phyloP scores from a whole-genome alignment of 1,140 invertebrate species.

The Penaeus japonicus region DNA sequence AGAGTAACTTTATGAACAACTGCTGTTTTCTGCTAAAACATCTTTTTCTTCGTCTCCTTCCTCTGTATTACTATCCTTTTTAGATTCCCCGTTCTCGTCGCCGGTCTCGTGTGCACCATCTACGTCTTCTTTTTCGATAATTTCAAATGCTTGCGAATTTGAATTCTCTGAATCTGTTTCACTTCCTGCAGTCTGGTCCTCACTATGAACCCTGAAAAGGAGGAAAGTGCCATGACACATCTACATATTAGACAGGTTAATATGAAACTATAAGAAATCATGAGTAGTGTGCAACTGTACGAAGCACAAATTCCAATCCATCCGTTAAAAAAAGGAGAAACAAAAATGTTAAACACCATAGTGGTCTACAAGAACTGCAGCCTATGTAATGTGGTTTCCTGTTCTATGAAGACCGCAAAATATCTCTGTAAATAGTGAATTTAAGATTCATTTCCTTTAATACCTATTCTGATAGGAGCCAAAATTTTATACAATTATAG shows the following conservation, averaged over 20 bases:
- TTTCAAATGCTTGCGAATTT: conserved; percentile 58
- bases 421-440: too few relatives aligned
- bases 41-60: not conserved
- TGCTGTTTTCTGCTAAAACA: not conserved
- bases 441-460: too few relatives aligned
- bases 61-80: conserved; percentile 8
- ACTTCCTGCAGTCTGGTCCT: conserved; percentile 41
- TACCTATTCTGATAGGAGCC: too few relatives aligned
- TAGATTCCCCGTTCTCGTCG: not conserved
- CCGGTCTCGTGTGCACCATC: conserved; percentile 10
- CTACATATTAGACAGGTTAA: not conserved
- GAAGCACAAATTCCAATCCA: not conserved
- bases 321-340: not conserved
- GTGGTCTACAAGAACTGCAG: not conserved
- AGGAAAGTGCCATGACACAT: not conserved
- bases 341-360: not conserved
- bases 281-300: not conserved
- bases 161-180: conserved; percentile 56
- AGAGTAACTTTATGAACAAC: not conserved
- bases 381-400: too few relatives aligned
- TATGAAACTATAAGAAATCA: not conserved
- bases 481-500: too few relatives aligned
- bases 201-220: conserved; percentile 22
- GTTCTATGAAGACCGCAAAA: too few relatives aligned
- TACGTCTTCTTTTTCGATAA: conserved; percentile 54